phyloP scores from a whole-genome alignment of 2,113 vertebrate genomes.

The Lutjanus erythropterus region DNA sequence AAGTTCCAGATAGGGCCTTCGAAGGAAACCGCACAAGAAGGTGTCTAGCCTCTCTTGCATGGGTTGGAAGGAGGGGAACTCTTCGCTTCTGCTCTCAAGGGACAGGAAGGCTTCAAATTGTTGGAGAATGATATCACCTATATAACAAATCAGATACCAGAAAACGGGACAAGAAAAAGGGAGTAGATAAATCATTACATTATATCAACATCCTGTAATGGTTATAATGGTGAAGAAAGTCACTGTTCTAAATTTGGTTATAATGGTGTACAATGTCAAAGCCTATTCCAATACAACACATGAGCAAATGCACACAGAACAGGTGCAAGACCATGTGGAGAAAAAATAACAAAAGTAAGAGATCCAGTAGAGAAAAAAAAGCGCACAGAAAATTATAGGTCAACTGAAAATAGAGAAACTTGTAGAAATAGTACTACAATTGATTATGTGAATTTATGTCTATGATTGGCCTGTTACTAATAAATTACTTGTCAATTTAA shows the following conservation, averaged over 20 bases:
- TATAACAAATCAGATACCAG: background rate
- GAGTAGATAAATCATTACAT: background rate
- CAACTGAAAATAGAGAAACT: too few species aligned
- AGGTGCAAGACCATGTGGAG: background rate
- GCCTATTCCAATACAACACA: background rate
- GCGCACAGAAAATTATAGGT: background rate
- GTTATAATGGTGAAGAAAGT: background rate
- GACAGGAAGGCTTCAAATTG: background rate
- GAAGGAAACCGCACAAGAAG: slow-evolving; percentile 6
- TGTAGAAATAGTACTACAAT: too few species aligned
- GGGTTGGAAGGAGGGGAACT: background rate
- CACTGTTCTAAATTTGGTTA: background rate
- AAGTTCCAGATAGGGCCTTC: background rate
- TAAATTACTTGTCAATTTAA: background rate
- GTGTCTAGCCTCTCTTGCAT: background rate
- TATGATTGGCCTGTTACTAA: background rate
- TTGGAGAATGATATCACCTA: background rate
- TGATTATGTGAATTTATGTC: background rate
- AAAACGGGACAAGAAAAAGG: background rate
- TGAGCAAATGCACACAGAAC: background rate
- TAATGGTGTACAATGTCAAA: too few species aligned
- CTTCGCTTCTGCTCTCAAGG: background rate
- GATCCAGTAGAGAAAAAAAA: background rate
- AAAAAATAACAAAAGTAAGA: background rate
- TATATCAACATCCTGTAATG: background rate